Evolutionary conservation across 1,140 invertebrate species (phyloP).

Genomic region (Heliconius himera): DNA sequence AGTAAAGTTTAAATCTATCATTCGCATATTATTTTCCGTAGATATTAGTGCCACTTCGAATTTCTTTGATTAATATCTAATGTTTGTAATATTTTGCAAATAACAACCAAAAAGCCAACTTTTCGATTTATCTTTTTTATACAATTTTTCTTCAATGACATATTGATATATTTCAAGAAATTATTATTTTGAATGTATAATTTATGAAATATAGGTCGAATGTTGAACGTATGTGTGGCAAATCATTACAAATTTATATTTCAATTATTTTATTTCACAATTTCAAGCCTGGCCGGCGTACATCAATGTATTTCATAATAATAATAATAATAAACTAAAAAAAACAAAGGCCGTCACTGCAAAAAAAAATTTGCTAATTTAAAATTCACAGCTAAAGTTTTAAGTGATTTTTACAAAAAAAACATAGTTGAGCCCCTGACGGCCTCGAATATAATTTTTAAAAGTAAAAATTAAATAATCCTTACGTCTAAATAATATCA

Average conservation of each 20-base stretch:
- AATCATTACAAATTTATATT: conserved; percentile 9
- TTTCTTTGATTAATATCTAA: not conserved
- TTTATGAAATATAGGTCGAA: not conserved
- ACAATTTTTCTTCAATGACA: no score
- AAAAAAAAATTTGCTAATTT: not conserved
- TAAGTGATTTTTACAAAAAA: not conserved
- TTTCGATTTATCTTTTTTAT: no score
- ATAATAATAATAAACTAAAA: not conserved
- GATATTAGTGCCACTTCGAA: not conserved
- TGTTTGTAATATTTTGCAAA: not conserved
- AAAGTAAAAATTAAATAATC: not conserved
- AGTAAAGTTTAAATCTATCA: conserved; percentile 22
- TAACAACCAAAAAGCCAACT: not conserved
- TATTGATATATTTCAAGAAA: no score
- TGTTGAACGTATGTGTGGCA: not conserved
- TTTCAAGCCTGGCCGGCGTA: not conserved
- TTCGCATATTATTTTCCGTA: conserved; percentile 4
- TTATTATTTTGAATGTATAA: not conserved
- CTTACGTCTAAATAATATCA: conserved; percentile 1
- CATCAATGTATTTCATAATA: not conserved
- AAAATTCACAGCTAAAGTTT: not conserved
- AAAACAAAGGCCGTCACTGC: not conserved
- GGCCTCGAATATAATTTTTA: not conserved
- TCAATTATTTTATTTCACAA: conserved; percentile 6
- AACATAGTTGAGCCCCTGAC: not conserved